Evolutionary conservation across 2,797 vertebrate genomes (phyloP), one percentile per base, ranked within the genome.

Genomic region (Sebastes oblongus): DNA sequence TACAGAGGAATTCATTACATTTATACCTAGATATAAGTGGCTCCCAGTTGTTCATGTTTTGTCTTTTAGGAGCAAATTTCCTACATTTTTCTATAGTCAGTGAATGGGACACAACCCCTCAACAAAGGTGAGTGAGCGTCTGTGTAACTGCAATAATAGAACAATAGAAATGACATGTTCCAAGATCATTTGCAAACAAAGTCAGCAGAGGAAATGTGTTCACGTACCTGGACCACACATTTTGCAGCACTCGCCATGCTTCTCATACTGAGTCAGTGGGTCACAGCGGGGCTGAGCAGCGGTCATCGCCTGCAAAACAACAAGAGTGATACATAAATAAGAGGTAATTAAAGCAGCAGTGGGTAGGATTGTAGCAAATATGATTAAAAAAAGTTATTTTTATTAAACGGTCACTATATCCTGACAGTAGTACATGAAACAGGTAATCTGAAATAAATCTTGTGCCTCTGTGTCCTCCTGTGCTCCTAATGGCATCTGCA

Each of bases 221-320:
- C 6, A 12, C 50, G 1, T 85, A 96, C 96, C 96, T 86, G 93
- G 94, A 0, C 1, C 1, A 75, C 96, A 96, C 92, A 7, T 92
- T 0, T 58, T 42, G 68, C 96, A 96, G 86, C 95, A 96, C 8
- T 24, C 0, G 0, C 1, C 80, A 0, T 3, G 0, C 0, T 18
- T 0, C 1, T 0, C 0, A 36, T 93, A 94, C 1, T 95, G 80
- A 0, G 86, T 95, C 0, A 25, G 1, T 0, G 72, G 66, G 18
- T 96, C 93, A 66, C 95, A 96, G 0, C 0, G 13, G 2, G 6
- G 9, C 62, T 80, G 27, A 5, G 86, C 84, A 11, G n/a, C 16
- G 0, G 52, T 3, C 62, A 32, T 1, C n/a, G 8, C 77, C 95
- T 96, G 86, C 7, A 54, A 50, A 56, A 60, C 8, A 58, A n/a